A percentile compares a stretch with the other conserved stretches of the same genome.
Evolutionary conservation across 2,888 invertebrate genomes (phyloP).

Genomic region (Gastrophysa polygoni): DNA sequence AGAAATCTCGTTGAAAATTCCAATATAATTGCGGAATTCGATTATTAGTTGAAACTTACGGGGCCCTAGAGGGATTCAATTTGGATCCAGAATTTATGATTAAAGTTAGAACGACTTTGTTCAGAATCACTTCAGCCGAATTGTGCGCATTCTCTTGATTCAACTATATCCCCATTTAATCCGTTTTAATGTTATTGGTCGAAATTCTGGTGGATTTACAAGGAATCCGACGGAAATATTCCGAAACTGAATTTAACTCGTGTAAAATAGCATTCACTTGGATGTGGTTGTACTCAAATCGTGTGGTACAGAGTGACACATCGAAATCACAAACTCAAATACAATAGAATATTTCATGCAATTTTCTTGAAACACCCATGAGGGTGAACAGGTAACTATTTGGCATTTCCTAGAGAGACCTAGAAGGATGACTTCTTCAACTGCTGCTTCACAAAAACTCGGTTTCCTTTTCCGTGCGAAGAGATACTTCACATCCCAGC

Average conservation of each 20-base stretch:
- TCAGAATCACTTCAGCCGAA: constrained; percentile 55
- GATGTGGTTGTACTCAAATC: constrained; percentile 14
- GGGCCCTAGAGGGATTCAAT: constrained; percentile 45
- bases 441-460: too few species aligned
- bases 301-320: not conserved
- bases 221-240: constrained; percentile 46
- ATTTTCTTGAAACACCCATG: too few species aligned
- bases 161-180: constrained; percentile 55
- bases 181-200: constrained; percentile 56
- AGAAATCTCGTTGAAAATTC: not conserved
- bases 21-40: constrained; percentile 33
- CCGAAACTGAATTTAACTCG: constrained; percentile 41
- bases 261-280: constrained; percentile 22
- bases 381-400: too few species aligned
- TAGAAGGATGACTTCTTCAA: too few species aligned
- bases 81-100: constrained; percentile 53
- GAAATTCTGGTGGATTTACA: constrained; percentile 53
- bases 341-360: too few species aligned
- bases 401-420: too few species aligned
- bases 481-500: too few species aligned
- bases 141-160: constrained; percentile 56
- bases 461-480: too few species aligned
- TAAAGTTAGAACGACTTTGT: constrained; percentile 56
- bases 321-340: too few species aligned
- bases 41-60: constrained; percentile 43